Evolutionary conservation across 2,888 invertebrate species (phyloP).

Genomic region (Noctua janthina): DNA sequence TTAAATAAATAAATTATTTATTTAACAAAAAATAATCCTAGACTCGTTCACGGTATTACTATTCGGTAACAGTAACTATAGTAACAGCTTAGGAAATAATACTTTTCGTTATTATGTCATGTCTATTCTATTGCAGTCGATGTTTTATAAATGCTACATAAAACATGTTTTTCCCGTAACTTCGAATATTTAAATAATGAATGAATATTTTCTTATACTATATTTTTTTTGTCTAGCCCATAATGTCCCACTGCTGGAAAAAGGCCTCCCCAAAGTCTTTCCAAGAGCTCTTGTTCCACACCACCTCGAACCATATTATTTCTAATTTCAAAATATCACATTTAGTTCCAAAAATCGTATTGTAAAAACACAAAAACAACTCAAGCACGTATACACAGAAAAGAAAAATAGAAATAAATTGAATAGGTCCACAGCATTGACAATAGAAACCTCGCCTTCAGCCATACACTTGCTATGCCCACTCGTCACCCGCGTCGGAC

Average conservation of each 20-base stretch:
- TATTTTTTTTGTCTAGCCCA: not conserved
- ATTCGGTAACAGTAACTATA: not conserved
- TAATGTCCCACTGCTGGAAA: too few species aligned
- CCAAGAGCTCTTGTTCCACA: not conserved
- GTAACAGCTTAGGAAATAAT: conserved; percentile 22
- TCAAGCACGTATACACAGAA: conserved; percentile 22
- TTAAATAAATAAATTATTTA: conserved; percentile 36
- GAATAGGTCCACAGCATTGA: conserved; percentile 74
- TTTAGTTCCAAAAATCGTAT: not conserved
- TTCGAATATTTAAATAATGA: not conserved
- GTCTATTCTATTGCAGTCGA: not conserved
- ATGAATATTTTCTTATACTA: not conserved
- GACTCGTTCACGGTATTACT: not conserved
- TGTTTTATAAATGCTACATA: conserved; percentile 22
- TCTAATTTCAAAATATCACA: not conserved
- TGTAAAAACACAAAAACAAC: conserved; percentile 11
- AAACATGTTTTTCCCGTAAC: conserved; percentile 5
- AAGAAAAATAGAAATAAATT: conserved; percentile 66
- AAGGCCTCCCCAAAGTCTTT: not conserved
- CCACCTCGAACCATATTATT: not conserved
- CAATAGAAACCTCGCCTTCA: conserved; percentile 77
- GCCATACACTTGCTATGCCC: conserved; percentile 76
- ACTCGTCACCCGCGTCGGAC: conserved; percentile 86
- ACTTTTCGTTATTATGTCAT: conserved; percentile 8
- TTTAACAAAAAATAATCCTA: conserved; percentile 45